Percentiles rank a stretch among this genome's conserved stretches.
Conservation (phyloP, 1,140 invertebrate genomes). For the Bemisia tabaci region DNA sequence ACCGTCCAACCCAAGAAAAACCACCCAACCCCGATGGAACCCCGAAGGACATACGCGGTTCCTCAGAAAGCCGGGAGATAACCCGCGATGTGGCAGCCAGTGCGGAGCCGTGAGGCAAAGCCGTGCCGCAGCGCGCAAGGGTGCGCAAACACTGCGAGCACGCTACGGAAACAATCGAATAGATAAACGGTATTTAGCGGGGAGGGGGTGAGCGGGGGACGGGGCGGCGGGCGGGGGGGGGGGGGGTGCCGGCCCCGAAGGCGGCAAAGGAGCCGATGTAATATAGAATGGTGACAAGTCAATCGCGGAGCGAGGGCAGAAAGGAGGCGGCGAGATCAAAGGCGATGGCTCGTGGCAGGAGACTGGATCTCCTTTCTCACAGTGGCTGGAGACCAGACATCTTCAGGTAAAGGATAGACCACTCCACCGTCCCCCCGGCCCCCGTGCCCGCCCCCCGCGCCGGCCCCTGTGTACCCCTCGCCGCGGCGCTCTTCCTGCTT, state of each 20-base stretch:
- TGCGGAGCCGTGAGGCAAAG: background rate
- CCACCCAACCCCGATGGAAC: too few relatives aligned
- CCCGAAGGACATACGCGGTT: too few relatives aligned
- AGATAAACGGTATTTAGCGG: background rate
- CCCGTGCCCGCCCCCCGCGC: too few relatives aligned
- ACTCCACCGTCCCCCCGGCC: background rate
- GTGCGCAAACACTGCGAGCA: background rate
- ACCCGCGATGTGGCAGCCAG: too few relatives aligned
- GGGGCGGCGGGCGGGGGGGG: background rate
- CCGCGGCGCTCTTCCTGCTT: background rate
- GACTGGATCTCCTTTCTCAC: background rate
- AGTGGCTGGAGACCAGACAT: background rate
- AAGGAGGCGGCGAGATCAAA: background rate
- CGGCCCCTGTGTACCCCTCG: too few relatives aligned
- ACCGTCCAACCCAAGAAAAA: too few relatives aligned
- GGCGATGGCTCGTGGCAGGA: background rate
- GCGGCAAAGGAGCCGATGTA: background rate
- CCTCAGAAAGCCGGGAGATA: too few relatives aligned
- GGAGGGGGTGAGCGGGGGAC: background rate
- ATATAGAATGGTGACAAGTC: background rate
- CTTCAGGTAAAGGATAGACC: background rate
- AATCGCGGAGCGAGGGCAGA: background rate
- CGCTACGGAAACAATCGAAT: background rate
- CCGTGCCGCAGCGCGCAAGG: background rate
- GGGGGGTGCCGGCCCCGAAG: background rate